Conservation (phyloP, 2,113 vertebrate species). For the Antechinus flavipes region DNA sequence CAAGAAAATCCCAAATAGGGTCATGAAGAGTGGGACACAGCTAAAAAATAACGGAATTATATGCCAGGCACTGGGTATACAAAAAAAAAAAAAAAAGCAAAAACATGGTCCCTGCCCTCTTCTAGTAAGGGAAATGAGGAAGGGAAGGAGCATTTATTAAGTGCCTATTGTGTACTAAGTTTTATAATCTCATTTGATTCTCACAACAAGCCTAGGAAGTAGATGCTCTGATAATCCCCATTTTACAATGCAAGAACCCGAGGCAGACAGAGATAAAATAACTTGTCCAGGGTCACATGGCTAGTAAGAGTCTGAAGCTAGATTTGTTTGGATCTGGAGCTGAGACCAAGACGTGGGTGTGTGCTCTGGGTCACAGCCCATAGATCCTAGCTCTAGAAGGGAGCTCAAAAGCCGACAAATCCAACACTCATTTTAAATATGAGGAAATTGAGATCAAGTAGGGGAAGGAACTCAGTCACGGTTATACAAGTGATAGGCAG, state of each 20-base stretch:
- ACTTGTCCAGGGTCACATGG: neutral
- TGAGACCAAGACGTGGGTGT: neutral
- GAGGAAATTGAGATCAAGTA: neutral
- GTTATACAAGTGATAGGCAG: neutral
- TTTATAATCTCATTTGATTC: neutral
- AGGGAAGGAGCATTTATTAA: neutral
- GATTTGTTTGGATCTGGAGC: neutral
- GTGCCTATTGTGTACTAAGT: neutral
- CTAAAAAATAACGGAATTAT: neutral
- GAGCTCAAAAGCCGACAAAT: neutral
- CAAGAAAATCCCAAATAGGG: neutral
- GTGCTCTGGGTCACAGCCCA: neutral
- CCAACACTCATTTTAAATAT: neutral
- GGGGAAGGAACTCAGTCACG: neutral
- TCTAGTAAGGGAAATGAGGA: neutral
- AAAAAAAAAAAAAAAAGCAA: too few relatives aligned
- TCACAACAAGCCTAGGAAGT: neutral
- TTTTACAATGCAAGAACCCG: neutral
- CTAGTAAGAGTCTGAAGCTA: neutral
- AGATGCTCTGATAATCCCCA: neutral
- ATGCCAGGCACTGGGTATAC: neutral
- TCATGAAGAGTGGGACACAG: neutral
- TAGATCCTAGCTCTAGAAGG: neutral
- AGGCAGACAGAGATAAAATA: neutral
- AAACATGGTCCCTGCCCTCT: neutral